phyloP scores from a whole-genome alignment of 2,797 vertebrate species.

The Meriones psammophilus region DNA sequence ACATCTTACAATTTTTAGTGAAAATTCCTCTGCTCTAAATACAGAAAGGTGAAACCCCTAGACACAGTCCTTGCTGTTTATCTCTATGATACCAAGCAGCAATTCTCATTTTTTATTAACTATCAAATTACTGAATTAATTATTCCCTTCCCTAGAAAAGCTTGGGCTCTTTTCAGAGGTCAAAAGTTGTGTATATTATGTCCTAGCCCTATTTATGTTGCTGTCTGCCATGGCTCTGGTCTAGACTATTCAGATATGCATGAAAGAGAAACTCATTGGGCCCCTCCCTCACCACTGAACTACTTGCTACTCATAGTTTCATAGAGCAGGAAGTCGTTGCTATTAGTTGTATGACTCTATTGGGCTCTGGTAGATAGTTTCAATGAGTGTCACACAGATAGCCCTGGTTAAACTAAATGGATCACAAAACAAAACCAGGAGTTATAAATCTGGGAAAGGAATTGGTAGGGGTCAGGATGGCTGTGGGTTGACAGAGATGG shows the following conservation, averaged over 20 bases:
- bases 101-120: background rate
- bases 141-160: background rate
- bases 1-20: background rate
- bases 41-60: constrained; percentile 8
- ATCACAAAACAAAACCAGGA: background rate
- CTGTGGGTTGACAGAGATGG: background rate
- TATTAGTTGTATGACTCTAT: background rate
- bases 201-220: background rate
- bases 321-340: too few relatives aligned
- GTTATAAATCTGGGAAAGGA: background rate
- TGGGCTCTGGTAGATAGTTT: background rate
- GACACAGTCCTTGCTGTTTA: background rate
- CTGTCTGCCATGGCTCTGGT: background rate
- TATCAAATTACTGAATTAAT: constrained; percentile 5
- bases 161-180: background rate
- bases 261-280: background rate
- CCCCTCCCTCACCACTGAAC: background rate
- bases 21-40: constrained; percentile 28
- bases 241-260: too few relatives aligned
- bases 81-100: background rate
- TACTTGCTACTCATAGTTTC: background rate
- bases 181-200: background rate
- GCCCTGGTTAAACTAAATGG: background rate
- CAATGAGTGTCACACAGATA: too few relatives aligned
- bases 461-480: too few relatives aligned